A percentile compares a stretch with the other conserved stretches of the same genome.
phyloP scores from a whole-genome alignment of 1,140 invertebrate genomes.

The Drosophila tani region DNA sequence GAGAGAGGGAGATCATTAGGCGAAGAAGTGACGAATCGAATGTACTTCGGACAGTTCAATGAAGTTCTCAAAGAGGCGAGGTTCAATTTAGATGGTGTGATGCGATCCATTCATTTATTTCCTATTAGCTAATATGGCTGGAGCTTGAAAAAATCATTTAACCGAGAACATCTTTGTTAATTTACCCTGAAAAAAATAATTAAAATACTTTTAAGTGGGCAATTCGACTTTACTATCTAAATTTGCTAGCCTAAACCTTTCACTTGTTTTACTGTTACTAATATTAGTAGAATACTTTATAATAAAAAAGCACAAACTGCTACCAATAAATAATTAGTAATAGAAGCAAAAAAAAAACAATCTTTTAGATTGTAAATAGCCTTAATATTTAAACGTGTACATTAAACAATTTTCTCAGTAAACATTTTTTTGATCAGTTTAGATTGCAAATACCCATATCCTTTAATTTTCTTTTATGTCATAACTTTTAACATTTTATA shows the following conservation, averaged over 20 bases:
- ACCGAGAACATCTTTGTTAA: slow-evolving; percentile 1
- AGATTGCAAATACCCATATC: too few relatives aligned
- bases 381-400: too few relatives aligned
- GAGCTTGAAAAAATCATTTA: not conserved
- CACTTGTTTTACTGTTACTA: too few relatives aligned
- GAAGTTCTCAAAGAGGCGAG: slow-evolving; percentile 46
- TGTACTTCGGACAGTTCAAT: slow-evolving; percentile 46
- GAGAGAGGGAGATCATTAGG: slow-evolving; percentile 56
- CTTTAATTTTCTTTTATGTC: too few relatives aligned
- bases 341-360: not conserved
- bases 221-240: not conserved
- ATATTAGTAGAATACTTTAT: not conserved
- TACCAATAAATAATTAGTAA: not conserved
- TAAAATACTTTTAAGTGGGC: not conserved
- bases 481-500: too few relatives aligned
- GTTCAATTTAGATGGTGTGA: slow-evolving; percentile 41
- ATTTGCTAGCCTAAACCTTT: not conserved
- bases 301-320: not conserved
- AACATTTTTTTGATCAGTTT: too few relatives aligned
- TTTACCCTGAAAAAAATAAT: slow-evolving; percentile 3
- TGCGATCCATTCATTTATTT: slow-evolving; percentile 30
- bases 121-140: slow-evolving; percentile 5
- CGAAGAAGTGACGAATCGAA: slow-evolving; percentile 58
- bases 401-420: too few relatives aligned
- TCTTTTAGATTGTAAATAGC: not conserved